Base-by-base conservation (phyloP, 2,113 vertebrate species). In the Anseranas semipalmata region DNA sequence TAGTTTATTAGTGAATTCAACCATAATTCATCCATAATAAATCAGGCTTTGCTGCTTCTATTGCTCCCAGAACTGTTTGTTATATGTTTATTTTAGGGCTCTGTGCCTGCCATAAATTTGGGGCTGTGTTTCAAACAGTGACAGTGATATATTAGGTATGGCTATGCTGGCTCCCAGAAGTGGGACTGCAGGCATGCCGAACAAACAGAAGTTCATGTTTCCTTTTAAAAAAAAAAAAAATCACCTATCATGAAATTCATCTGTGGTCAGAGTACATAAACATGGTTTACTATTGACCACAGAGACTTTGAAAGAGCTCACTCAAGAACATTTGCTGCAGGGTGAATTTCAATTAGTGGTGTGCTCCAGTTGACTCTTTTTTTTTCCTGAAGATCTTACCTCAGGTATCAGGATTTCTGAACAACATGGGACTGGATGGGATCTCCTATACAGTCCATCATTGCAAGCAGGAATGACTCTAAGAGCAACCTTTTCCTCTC, bases 71-170 rank as follows among this genome's bases (percentile, higher is more conserved):
- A 81, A 91, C 77, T 67, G 66, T 82, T 76, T 79, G 43, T 48
- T 91, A 76, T 37, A n/a, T 85, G 58, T 87, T 96, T 95, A 89
- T 95, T 97, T 93, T 93, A 87, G 45, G 46, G n/a, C 71, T 87
- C 67, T 79, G 8, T 68, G 45, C 24, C 81, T 87, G 71, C 53
- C 74, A 77, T 97, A 93, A 96, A 95, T 96, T 74, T 91, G 62
- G 33, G 66, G 27, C 62, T 87, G 82, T 83, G 95, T 93, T 87
- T 87, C 91, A 87, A 62, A 28, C 14, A 66, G 58, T 76, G 84
- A n/a, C 71, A 93, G 30, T 79, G 78, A 91, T 85, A 25, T 76
- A 96, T 89, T 76, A 56, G 55, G 12, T 75, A 56, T 68, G 80
- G 35, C 73, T 89, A 0, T 72, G 35, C 53, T 94, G 77, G 30